Base-by-base conservation (phyloP, 2,888 invertebrate genomes). In the Salticus scenicus region DNA sequence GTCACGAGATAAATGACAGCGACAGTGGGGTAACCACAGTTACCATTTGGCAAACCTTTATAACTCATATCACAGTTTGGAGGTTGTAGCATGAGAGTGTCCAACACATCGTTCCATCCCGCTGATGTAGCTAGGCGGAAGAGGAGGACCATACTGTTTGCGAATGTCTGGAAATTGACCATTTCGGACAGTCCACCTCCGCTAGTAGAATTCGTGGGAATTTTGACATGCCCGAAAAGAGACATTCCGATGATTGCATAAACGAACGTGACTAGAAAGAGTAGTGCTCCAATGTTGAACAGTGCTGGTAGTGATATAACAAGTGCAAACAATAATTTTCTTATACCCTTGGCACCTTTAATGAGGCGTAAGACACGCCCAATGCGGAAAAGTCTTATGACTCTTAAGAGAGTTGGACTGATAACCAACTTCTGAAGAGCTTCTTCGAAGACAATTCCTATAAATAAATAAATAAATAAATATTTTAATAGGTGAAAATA, bases 211-310 rank as follows among this genome's bases (percentile, higher is more conserved):
- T 67, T 72, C 8, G 73, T 77, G 91, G 95, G 95, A 92, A 97
- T 95, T 92, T 97, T 96, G 89, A 98, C 98, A 93, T 98, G 96
- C 97, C 97, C 98, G 93, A 99, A 99, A 94, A 99, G 98, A 87
- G 97, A 98, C 98, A 99, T 99, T 90, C 99, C 99, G 92, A 99
- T 98, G 92, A 98, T 98, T 90, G 98, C 98, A 92, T 98, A 99
- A 93, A 99, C 98, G 93, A 98, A 99, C 97, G 99, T 98, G 91
- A 99, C 98, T 91, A 99, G 94, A 93, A 98, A 98, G 90, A 99
- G 94, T 90, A 99, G 94, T 90, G 99, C 94, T 92, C 98, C 98
- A 92, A 99, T 99, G 93, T 99, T 99, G 94, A 99, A 98, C 89
- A 99, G 94, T 90, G 98, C 98, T 90, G 98, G 99, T 92, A 99